Evolutionary conservation across 2,797 vertebrate genomes (phyloP).

Genomic region (Synaphobranchus kaupii): DNA sequence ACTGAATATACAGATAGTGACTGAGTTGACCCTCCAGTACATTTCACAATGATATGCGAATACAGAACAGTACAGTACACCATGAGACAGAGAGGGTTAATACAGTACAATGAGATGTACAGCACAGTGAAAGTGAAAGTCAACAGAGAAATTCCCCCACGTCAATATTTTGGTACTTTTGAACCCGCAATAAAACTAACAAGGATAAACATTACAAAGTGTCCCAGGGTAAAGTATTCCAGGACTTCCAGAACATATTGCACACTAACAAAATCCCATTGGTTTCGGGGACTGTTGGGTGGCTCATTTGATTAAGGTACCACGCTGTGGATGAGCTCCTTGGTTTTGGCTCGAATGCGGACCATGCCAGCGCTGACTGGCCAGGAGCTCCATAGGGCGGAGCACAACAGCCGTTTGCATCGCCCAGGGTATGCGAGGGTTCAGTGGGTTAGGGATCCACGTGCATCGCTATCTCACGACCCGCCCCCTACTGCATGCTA

Average conservation of each 20-base stretch:
- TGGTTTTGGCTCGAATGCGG: too few relatives aligned
- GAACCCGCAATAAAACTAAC: background rate
- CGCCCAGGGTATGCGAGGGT: background rate
- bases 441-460: background rate
- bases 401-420: too few relatives aligned
- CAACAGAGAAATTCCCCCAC: background rate
- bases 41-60: too few relatives aligned
- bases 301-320: too few relatives aligned
- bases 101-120: background rate
- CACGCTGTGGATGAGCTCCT: too few relatives aligned
- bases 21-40: too few relatives aligned
- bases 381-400: too few relatives aligned
- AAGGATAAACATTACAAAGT: background rate
- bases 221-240: background rate
- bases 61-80: background rate
- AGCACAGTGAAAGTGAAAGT: constrained; percentile 14
- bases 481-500: background rate
- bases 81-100: background rate
- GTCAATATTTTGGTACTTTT: background rate
- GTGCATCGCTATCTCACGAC: background rate
- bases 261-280: background rate
- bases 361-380: too few relatives aligned
- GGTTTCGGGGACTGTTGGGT: too few relatives aligned
- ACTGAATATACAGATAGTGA: too few relatives aligned
- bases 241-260: background rate